phyloP scores from a whole-genome alignment of 2,797 vertebrate species.

The Myripristis murdjan region DNA sequence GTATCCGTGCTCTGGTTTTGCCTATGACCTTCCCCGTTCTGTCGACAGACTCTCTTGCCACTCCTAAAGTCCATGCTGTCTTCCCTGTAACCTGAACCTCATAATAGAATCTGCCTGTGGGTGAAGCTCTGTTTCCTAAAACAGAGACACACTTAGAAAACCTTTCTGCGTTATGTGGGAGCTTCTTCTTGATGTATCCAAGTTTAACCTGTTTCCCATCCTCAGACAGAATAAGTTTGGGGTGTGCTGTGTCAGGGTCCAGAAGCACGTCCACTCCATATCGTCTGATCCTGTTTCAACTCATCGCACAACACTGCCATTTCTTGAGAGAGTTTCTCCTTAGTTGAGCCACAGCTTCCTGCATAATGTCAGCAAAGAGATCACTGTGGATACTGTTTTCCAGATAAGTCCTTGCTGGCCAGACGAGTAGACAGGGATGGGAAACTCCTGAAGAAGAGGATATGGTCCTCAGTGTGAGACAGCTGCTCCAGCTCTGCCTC shows the following conservation, averaged over 20 bases:
- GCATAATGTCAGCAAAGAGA: not conserved
- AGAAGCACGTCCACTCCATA: not conserved
- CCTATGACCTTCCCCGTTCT: not conserved
- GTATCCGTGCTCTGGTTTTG: not conserved
- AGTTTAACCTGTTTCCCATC: not conserved
- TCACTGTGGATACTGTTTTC: not conserved
- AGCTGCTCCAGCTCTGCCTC: not conserved
- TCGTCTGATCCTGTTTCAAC: not conserved
- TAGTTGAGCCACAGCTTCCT: not conserved
- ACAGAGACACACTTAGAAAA: not conserved
- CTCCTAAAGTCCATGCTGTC: not conserved
- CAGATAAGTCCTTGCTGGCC: not conserved
- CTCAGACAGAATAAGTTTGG: not conserved
- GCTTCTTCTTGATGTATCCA: not conserved
- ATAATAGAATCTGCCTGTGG: not conserved
- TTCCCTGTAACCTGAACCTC: not conserved
- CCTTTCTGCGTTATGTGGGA: not conserved
- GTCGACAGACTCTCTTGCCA: not conserved
- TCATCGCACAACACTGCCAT: not conserved
- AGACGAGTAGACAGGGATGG: not conserved
- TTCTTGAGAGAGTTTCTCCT: not conserved
- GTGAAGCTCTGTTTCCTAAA: not conserved
- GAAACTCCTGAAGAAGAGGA: not conserved
- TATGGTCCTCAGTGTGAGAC: not conserved
- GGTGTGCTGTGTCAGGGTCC: not conserved